Base-by-base conservation (phyloP, 2,888 invertebrate genomes). In the Microchrysa polita region DNA sequence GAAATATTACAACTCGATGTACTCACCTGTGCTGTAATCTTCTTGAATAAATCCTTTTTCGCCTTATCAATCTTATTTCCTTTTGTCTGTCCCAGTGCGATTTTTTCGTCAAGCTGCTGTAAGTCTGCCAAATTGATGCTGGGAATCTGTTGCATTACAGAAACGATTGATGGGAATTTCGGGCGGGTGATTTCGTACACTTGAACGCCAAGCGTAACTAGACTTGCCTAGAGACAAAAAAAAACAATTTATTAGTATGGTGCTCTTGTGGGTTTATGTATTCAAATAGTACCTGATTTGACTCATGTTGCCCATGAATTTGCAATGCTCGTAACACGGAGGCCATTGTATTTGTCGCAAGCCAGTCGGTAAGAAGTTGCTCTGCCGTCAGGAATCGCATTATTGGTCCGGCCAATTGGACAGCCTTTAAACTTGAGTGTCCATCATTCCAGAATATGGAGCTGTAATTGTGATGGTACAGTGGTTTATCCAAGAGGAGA, bases 31-130 rank as follows among this genome's bases (percentile, higher is more conserved):
- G 91, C 90, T 9, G 95, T 94, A 78, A 94, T 90, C 85, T 95
- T 95, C 86, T 93, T 95, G 85, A 96, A 96, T 67, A 94, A 87
- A 82, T 97, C 96, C 79, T 95, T 94, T 83, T 95, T 96, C 79
- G 92, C 92, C 82, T 95, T 95, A 81, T 96, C 96, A 59, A 93
- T 90, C 84, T 94, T 93, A 81, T 91, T 90, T 71, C 93, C 92
- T 79, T 91, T 91, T 78, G 89, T 87, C 16, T 89, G 88, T 1
- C 87, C 87, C 34, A 88, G 86, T 0, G 89, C 86, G 22, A 95
- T 90, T 81, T 93, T 92, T 81, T 96, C 95, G 83, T 96, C 96
- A 74, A 96, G 89, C 76, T 93, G 91, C 81, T 94, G 93, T 77
- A 96, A 85, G 83, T 94, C 93, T 20, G 91, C 89, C 34, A 90